Evolutionary conservation across 2,888 invertebrate genomes (phyloP), one percentile per base, ranked within the genome.

Genomic region (Melitaea athalia): DNA sequence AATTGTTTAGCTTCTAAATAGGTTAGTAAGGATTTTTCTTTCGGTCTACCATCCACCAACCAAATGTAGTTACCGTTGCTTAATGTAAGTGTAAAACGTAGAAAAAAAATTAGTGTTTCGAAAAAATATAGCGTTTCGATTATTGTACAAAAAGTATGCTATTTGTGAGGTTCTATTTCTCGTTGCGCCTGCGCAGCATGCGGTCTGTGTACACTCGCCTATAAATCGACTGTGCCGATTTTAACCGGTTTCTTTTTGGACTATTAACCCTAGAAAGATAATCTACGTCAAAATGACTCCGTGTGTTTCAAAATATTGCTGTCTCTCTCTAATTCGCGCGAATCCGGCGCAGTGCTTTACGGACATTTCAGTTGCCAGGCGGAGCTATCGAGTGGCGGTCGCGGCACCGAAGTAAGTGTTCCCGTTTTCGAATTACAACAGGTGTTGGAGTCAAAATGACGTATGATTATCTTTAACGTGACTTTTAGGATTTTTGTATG

Each of bases 171-270:
- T 55, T 31, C 53, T 11, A 53, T 33, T 33, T 55, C 12, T 55
- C 53, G 31, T 33, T n/a, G 33, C 52, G 12, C 31, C 24, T 0
- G 11, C 31, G 14, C 53, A 33, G 53, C 53, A 55, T 55, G 53
- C 14, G 33, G 53, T 33, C 31, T 53, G 53, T 33, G 53, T 33
- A 52, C 52, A 24, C 24, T 49, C 52, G 31, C 53, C 53, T 55
- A 55, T 55, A 55, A 33, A 55, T 33, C 33, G 53, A 55, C 53
- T 55, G 1, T 31, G 53, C 53, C 53, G 53, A 55, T 55, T 55
- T 55, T 55, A 33, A 55, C 14, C 53, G 1, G 33, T 33, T 55
- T 55, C 33, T 55, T 33, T 14, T 31, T 33, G 33, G 33, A 55
- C 53, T 55, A 33, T 55, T 55, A 55, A 55, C 3, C 1, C 24